A percentile compares a stretch with the other conserved stretches of the same genome.
Conservation (phyloP, 2,113 vertebrate species). For the mouse (Mus musculus) region DNA sequence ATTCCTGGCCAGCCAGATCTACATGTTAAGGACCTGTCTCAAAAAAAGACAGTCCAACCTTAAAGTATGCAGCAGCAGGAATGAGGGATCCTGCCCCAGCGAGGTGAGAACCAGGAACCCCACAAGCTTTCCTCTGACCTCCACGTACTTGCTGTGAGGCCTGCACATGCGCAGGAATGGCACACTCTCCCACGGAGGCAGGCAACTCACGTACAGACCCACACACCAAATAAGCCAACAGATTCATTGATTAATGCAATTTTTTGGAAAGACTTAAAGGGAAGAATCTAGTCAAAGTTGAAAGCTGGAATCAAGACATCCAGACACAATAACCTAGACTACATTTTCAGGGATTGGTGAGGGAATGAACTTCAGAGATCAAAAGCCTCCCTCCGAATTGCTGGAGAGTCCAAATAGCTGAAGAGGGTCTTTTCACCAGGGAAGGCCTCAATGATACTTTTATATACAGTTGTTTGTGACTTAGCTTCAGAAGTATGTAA, state of each 20-base stretch:
- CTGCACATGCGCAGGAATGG: not conserved
- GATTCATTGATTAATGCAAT: not conserved
- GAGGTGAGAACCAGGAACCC: not conserved
- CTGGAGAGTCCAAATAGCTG: not conserved
- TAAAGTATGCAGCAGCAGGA: no score
- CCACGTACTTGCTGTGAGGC: no score
- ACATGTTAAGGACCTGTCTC: no score
- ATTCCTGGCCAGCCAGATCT: no score
- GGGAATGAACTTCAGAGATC: not conserved
- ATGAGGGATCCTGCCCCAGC: not conserved
- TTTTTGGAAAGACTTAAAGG: not conserved
- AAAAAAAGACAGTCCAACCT: no score
- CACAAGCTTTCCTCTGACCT: not conserved
- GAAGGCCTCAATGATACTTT: not conserved
- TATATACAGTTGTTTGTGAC: not conserved
- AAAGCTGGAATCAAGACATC: not conserved
- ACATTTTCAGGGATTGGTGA: not conserved
- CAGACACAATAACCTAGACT: not conserved
- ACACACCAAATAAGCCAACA: not conserved
- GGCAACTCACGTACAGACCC: not conserved
- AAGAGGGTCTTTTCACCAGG: not conserved
- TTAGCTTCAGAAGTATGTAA: not conserved
- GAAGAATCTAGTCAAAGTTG: not conserved
- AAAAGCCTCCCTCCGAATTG: not conserved
- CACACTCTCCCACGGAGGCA: not conserved